Base-by-base conservation (phyloP, 1,140 invertebrate species). In the Bombus terrestris region DNA sequence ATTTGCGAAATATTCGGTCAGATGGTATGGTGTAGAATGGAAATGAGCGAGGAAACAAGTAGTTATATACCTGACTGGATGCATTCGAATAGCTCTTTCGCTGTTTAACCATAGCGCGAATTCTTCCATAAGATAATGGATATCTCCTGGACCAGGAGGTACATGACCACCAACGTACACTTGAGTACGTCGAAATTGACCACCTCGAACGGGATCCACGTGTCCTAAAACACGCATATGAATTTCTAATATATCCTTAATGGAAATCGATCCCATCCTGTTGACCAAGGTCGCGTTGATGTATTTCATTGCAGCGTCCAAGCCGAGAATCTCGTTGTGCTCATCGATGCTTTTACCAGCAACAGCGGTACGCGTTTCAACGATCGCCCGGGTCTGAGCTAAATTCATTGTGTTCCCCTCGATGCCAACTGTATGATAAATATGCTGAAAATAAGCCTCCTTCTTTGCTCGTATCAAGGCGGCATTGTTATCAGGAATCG, bases 371-470 rank as follows among this genome's bases (percentile, higher is more conserved):
- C 98, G 96, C 1, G 98, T 99, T 95, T 99, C 98, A 18, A 99
- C 96, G 84, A 99, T 97, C 78, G 98, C 97, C 86, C 98, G 96
- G 1, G 99, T 99, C 94, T 99, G 98, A 37, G 97, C 97, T n/a
- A 99, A 95, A 47, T 98, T 98, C 97, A 99, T 98, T 2, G 99
- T 99, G 92, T 99, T 99, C 4, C 99, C 99, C 96, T 99, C 99
- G 87, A 99, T 99, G 57, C 98, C 99, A 80, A 99, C 98, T 5
- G 98, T 99, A 92, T 99, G 99, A 95, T 99, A 99, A 83, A 99
- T 98, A 94, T 99, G 98, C 92, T 98, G 97, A 93, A 98, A 99
- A 94, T 99, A 99, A 28, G 98, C 98, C 94, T 99, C 98, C 92
- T 98, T 98, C 92, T 99, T 99, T 3, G 98, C 97, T 89, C 98